phyloP scores from a whole-genome alignment of 2,888 invertebrate species.

The Lithophane semibrunnea region DNA sequence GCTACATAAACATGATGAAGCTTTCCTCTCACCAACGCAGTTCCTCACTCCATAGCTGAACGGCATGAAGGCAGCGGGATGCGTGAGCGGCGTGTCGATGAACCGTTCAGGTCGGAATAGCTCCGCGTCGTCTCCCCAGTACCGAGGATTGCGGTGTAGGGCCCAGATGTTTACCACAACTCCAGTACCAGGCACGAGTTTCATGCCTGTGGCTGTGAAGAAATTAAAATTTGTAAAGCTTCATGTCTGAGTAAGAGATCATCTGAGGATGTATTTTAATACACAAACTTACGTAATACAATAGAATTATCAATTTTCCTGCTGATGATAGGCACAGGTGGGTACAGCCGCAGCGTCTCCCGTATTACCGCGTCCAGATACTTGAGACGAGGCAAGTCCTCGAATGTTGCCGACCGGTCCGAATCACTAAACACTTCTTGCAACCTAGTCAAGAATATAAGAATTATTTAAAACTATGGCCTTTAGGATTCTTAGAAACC shows the following conservation, averaged over 20 bases:
- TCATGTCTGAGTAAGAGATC: too few species aligned
- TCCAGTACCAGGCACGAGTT: slow-evolving; percentile 6
- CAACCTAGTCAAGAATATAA: slow-evolving; percentile 42
- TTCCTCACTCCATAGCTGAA: slow-evolving; percentile 74
- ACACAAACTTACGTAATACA: slow-evolving; percentile 58
- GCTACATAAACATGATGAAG: too few species aligned
- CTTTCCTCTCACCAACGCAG: slow-evolving; percentile 69
- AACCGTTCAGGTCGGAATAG: slow-evolving; percentile 75
- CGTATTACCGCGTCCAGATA: slow-evolving; percentile 70
- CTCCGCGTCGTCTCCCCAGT: slow-evolving; percentile 75
- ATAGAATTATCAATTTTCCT: slow-evolving; percentile 66
- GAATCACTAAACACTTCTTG: slow-evolving; percentile 61
- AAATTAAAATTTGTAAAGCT: neutral
- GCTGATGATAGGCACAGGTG: slow-evolving; percentile 66
- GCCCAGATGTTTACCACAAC: slow-evolving; percentile 67
- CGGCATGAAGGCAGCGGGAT: slow-evolving; percentile 70
- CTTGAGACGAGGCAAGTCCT: slow-evolving; percentile 57
- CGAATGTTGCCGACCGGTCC: slow-evolving; percentile 21
- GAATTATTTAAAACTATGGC: too few species aligned
- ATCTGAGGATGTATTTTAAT: neutral
- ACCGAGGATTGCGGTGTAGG: slow-evolving; percentile 83
- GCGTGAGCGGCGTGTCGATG: slow-evolving; percentile 59
- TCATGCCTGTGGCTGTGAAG: slow-evolving; percentile 62
- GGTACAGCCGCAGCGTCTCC: slow-evolving; percentile 69
- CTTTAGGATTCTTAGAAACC: too few species aligned